Evolutionary conservation across 2,113 vertebrate species (phyloP).

Genomic region (Psittacara wagleri): DNA sequence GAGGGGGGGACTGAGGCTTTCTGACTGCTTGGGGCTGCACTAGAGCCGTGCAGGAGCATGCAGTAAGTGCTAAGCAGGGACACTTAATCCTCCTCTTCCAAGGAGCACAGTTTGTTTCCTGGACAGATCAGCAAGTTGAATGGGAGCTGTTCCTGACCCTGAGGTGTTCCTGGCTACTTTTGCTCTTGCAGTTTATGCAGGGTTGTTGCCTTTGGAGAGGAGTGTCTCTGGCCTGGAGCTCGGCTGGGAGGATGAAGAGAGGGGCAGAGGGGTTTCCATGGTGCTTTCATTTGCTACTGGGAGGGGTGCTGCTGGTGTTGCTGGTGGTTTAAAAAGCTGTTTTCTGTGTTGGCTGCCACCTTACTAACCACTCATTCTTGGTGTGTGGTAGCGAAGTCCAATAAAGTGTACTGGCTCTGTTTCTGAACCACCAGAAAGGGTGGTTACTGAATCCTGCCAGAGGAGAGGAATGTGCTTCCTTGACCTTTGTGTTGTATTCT

Average conservation of each 20-base stretch:
- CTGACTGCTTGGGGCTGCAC: not conserved
- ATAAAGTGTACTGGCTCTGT: not conserved
- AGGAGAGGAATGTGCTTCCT: not conserved
- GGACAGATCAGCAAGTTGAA: not conserved
- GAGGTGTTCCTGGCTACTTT: not conserved
- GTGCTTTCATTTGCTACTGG: not conserved
- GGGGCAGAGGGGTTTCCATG: not conserved
- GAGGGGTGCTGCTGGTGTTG: not conserved
- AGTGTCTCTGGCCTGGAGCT: not conserved
- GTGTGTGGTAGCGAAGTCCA: not conserved
- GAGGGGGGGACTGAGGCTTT: not conserved
- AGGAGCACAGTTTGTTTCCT: not conserved
- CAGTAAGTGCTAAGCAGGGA: not conserved
- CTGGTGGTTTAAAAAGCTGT: not conserved
- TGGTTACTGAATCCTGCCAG: not conserved
- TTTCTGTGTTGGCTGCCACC: not conserved
- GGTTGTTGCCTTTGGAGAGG: not conserved
- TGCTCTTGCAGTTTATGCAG: not conserved
- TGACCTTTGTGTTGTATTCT: not conserved
- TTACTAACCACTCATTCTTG: not conserved
- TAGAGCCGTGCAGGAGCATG: not conserved
- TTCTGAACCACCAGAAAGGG: constrained; percentile 8
- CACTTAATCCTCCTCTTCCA: not conserved
- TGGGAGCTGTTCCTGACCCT: not conserved
- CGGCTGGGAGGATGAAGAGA: not conserved